A percentile compares a stretch with the other conserved stretches of the same genome.
phyloP scores from a whole-genome alignment of 2,888 invertebrate genomes.

The Gryllus longicercus region DNA sequence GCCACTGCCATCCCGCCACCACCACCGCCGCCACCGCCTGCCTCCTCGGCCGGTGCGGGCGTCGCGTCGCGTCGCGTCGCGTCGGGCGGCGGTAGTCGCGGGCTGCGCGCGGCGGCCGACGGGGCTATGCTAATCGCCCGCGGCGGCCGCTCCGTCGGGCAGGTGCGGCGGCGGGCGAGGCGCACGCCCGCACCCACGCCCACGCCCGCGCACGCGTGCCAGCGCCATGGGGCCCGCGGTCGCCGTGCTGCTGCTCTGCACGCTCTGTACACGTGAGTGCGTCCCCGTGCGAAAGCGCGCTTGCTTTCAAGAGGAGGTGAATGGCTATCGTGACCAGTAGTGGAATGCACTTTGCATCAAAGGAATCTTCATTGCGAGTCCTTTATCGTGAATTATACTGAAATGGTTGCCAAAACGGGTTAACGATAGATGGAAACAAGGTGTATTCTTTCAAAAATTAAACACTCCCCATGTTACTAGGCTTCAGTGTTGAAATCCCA shows the following conservation, averaged over 20 bases:
- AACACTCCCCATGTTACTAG: too few species aligned
- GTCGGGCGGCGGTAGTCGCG: constrained; percentile 12
- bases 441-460: too few species aligned
- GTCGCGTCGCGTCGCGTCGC: not conserved
- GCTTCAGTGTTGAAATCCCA: too few species aligned
- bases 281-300: not conserved
- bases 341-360: too few species aligned
- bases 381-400: too few species aligned
- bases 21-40: not conserved
- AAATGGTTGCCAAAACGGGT: too few species aligned
- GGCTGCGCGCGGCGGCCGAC: not conserved
- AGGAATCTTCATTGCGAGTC: too few species aligned
- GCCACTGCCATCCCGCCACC: not conserved
- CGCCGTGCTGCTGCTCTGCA: not conserved
- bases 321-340: too few species aligned
- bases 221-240: not conserved
- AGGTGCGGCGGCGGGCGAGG: not conserved
- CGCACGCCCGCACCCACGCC: not conserved
- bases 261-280: not conserved
- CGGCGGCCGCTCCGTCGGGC: constrained; percentile 3
- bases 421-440: too few species aligned
- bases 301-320: too few species aligned
- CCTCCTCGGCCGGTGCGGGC: not conserved
- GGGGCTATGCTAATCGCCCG: constrained; percentile 20
- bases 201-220: not conserved